Conservation (phyloP, 2,113 vertebrate species). For the Apeltes quadracus region DNA sequence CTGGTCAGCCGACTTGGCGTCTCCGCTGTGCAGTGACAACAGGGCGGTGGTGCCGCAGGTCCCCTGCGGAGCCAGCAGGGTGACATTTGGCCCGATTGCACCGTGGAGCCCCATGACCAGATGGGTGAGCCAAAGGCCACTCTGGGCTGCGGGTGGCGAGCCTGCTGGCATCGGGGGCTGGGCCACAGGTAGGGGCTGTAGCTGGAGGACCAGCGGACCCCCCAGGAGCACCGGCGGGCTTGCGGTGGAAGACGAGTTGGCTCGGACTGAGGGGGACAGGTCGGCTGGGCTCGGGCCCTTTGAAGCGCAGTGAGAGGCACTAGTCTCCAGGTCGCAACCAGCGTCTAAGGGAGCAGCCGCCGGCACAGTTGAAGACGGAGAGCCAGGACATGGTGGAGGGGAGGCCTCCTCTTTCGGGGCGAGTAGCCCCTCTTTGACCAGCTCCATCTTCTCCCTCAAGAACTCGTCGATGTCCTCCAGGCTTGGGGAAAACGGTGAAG, state of each 20-base stretch:
- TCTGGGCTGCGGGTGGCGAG: conserved; percentile 44
- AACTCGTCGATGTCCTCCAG: conserved; percentile 92
- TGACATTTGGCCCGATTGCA: conserved; percentile 72
- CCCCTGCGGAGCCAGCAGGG: conserved; percentile 74
- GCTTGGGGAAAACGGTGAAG: conserved; percentile 84
- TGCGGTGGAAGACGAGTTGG: conserved; percentile 26
- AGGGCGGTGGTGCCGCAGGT: conserved; percentile 61
- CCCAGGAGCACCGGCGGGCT: conserved; percentile 67
- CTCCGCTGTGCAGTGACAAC: conserved; percentile 54
- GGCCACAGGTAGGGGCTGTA: conserved; percentile 80
- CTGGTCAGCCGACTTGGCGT: conserved; percentile 76
- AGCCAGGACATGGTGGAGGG: conserved; percentile 41
- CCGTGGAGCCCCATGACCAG: conserved; percentile 83
- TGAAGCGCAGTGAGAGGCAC: conserved; percentile 24
- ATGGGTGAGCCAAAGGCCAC: conserved; percentile 80
- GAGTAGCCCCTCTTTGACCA: conserved; percentile 70
- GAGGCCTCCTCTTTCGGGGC: conserved; percentile 56
- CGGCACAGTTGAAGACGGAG: conserved; percentile 10
- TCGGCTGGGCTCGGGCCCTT: conserved; percentile 23
- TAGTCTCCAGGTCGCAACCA: conserved; percentile 19
- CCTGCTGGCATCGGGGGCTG: conserved; percentile 45
- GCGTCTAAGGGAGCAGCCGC: conserved; percentile 27
- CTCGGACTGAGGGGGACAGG: conserved; percentile 6
- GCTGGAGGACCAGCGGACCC: conserved; percentile 82
- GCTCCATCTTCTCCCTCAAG: conserved; percentile 85